Base-by-base conservation (phyloP, 2,888 invertebrate genomes). In the Cheilosia impressa region DNA sequence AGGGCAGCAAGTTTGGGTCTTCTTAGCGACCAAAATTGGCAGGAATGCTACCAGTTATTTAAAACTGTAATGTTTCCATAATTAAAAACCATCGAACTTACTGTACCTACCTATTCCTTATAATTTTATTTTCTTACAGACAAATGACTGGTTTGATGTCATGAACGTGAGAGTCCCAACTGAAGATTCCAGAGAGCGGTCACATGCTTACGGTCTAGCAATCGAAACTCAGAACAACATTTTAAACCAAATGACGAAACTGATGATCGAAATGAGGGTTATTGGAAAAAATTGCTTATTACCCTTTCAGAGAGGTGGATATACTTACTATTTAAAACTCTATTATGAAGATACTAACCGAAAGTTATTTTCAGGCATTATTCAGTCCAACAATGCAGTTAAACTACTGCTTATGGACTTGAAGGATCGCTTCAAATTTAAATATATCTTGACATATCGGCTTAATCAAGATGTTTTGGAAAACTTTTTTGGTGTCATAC, bases 1-100 rank as follows among this genome's bases (percentile, higher is more conserved):
- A 57, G 82, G 62, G 73, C 76, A 6, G 87, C 72, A 43, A 82
- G 79, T 10, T 47, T 76, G 22, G 80, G 77, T 0, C 57, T 43
- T 47, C 45, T 82, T 41, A 38, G 45, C n/a, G 68, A 52, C 1
- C 17, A 66, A n/a, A 60, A 80, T 52, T 87, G 77, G 83, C 10
- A 22, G 9, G 68, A 68, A 19, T 55, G n/a, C 43, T 43, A n/a
- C 55, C 4, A 68, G 17, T 17, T 68, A 57, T 45, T 68, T 45
- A 57, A 55, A 31, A 13, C 17, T 24, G 68, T 68, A 68, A 43
- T 19, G 19, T 19, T 19, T 19, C 19, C 2, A 19, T 19, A 19
- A 19, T 19, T 19, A 19, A 19, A 19, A 19, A 19, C 19, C 1
- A 19, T 19, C 19, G 19, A 19, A 19, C 19, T 19, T 19, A 19